These are phyloP conservation scores for Polypterus senegalus DNA, from an alignment of 2,113 vertebrate species.

Conservation along the genomic window DNA sequence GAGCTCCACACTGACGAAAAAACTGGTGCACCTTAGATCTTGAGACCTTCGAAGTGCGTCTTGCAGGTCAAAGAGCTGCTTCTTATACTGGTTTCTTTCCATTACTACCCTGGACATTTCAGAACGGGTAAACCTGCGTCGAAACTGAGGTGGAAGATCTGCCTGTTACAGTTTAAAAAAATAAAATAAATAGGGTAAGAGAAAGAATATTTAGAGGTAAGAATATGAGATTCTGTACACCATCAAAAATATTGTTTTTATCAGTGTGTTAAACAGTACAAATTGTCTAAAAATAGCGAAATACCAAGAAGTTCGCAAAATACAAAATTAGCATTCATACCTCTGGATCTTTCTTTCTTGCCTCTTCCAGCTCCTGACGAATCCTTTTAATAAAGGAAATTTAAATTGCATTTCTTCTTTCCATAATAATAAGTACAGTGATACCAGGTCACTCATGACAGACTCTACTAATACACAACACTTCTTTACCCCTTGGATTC, in stretches of 20 bases:
- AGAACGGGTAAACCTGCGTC: constrained; percentile 47
- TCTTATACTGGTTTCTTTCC: constrained; percentile 64
- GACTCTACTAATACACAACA: too few species aligned
- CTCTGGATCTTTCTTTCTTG: constrained; percentile 37
- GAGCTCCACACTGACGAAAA: background rate
- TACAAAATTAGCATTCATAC: constrained; percentile 27
- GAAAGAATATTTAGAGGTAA: too few species aligned
- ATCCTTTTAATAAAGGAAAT: constrained; percentile 25
- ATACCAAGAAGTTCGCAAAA: background rate
- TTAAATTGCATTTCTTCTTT: too few species aligned
- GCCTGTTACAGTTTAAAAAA: too few species aligned
- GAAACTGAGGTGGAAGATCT: constrained; percentile 26
- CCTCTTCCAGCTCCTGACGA: constrained; percentile 41
- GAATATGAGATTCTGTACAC: too few species aligned
- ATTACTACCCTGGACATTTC: constrained; percentile 62
- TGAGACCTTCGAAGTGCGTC: constrained; percentile 44
- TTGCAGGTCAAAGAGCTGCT: constrained; percentile 56
- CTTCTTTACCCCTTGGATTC: constrained; percentile 44
- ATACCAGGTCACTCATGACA: too few species aligned
- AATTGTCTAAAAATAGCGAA: too few species aligned
- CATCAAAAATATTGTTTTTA: too few species aligned
- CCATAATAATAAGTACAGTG: too few species aligned
- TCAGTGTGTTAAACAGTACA: too few species aligned
- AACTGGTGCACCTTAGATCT: constrained; percentile 29
- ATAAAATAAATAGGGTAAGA: too few species aligned